Conservation (phyloP, 2,888 invertebrate genomes). For the Leucoptera coffeella region DNA sequence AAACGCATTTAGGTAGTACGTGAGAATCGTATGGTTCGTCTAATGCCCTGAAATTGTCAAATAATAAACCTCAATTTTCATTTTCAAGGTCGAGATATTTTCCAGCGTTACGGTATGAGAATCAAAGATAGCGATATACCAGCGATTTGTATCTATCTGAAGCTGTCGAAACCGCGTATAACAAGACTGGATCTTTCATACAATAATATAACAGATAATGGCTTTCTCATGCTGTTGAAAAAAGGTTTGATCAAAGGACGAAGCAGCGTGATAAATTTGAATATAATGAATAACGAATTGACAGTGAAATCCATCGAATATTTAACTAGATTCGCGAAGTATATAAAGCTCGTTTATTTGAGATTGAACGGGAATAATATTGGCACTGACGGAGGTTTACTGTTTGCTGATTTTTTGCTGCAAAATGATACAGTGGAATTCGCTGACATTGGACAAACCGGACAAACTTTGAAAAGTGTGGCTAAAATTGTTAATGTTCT, state of each 20-base stretch:
- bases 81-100: conserved; percentile 43
- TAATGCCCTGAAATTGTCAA: too few relatives aligned
- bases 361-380: conserved; percentile 56
- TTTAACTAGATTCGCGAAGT: conserved; percentile 21
- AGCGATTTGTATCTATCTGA: conserved; percentile 39
- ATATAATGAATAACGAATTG: conserved; percentile 53
- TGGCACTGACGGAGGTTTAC: conserved; percentile 43
- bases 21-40: too few relatives aligned
- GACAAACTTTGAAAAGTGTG: conserved; percentile 49
- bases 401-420: conserved; percentile 39
- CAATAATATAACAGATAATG: conserved; percentile 48
- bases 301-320: conserved; percentile 25
- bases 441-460: conserved; percentile 53
- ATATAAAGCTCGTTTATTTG: conserved; percentile 39
- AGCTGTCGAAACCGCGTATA: conserved; percentile 28
- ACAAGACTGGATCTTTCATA: conserved; percentile 46
- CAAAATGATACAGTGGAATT: conserved; percentile 33
- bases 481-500: conserved; percentile 44
- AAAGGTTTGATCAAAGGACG: conserved; percentile 28
- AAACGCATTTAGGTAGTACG: too few relatives aligned
- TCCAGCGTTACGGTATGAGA: conserved; percentile 24
- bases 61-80: too few relatives aligned
- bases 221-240: conserved; percentile 33
- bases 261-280: conserved; percentile 43
- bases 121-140: not conserved